Evolutionary conservation across 2,113 vertebrate species (phyloP), one percentile per base, ranked within the genome.

Genomic region (Cathartes aura): DNA sequence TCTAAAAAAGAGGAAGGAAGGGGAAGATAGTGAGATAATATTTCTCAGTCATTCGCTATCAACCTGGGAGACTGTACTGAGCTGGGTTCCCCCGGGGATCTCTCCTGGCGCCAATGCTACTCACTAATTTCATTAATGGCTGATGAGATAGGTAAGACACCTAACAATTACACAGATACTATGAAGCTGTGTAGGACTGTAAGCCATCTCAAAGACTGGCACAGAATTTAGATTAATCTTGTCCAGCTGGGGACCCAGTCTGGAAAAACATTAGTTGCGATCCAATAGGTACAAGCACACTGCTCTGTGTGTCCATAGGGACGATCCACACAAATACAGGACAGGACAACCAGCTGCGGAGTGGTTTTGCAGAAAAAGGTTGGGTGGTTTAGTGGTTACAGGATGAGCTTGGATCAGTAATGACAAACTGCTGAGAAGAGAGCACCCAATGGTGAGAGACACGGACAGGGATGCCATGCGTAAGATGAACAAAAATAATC

Each of bases 1-100:
- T 85, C 78, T 8, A 2, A 68, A 87, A 91, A 34, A 50, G 76
- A 73, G 38, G 47, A 63, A 95, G 60, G 93, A 92, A 92, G 48
- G 60, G 58, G 45, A 48, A 82, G 56, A 84, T 6, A 74, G 11
- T 29, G 58, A 90, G 66, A 68, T 56, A 79, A 45, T 62, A 38
- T 64, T 52, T 40, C 40, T 79, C 81, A 75, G 43, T 42, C 40
- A 6, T 32, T 82, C 73, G 3, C 36, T 72, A 3, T 90, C 82
- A 75, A 12, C 62, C 36, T 82, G 82, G 43, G 89, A 85, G 52
- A 1, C 34, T 45, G 42, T 48, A 66, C 29, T 30, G 21, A 40
- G 70, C 81, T 52, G 22, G 2, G 45, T 47, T 92, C 67, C 67
- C 34, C 34, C 4, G 3, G 30, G 78, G 67, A 45, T 42, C 22